A percentile compares a stretch with the other conserved stretches of the same genome.
These are phyloP conservation scores for Notothenia coriiceps DNA, from an alignment of 2,113 vertebrate species.

Conservation along the genomic window DNA sequence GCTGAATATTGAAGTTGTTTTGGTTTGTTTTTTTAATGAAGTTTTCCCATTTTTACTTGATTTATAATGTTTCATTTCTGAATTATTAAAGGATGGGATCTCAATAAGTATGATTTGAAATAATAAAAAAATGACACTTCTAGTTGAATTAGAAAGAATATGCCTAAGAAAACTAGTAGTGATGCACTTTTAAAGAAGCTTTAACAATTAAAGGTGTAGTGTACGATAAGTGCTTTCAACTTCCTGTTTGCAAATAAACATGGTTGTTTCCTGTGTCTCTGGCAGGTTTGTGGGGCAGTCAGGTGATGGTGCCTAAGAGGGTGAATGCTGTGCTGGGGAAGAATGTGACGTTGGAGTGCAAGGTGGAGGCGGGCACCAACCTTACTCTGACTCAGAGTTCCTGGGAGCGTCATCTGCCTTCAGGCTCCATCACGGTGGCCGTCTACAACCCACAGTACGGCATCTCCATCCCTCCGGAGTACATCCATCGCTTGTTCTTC, in stretches of 20 bases:
- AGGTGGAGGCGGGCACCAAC: slow-evolving; percentile 89
- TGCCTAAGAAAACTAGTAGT: background rate
- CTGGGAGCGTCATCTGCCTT: slow-evolving; percentile 92
- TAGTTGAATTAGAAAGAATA: background rate
- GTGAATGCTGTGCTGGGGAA: slow-evolving; percentile 95
- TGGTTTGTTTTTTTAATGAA: too few species aligned
- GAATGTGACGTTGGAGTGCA: slow-evolving; percentile 93
- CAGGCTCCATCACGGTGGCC: slow-evolving; percentile 91
- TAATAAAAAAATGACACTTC: background rate
- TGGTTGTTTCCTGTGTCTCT: slow-evolving; percentile 7
- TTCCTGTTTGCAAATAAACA: background rate
- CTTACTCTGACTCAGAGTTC: slow-evolving; percentile 95
- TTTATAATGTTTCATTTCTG: background rate
- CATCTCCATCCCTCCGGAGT: slow-evolving; percentile 91
- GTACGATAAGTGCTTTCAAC: background rate
- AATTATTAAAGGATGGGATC: background rate
- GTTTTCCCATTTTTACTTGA: background rate
- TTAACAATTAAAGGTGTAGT: background rate
- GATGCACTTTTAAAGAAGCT: background rate
- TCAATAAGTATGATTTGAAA: background rate
- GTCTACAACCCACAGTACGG: slow-evolving; percentile 94
- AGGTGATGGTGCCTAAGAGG: slow-evolving; percentile 90
- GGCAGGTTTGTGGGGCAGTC: slow-evolving; percentile 91
- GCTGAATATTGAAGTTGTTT: background rate
- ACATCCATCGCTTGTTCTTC: slow-evolving; percentile 89